Evolutionary conservation across 2,888 invertebrate genomes (phyloP), one percentile per base, ranked within the genome.

Genomic region (Helobdella robusta): DNA sequence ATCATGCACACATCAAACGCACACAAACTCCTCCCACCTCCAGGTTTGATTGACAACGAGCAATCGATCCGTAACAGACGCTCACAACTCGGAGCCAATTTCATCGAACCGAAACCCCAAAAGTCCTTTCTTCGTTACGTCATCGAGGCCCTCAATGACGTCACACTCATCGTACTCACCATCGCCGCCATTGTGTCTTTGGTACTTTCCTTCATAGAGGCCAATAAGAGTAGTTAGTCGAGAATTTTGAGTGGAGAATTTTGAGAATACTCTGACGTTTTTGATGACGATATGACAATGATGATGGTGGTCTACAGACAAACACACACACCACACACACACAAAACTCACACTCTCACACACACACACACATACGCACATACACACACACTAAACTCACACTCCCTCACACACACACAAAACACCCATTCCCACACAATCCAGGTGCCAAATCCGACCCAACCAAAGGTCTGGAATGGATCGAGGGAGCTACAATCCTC

Each of bases 381-480:
- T n/a, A n/a, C n/a, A n/a, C n/a, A n/a, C n/a, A n/a, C n/a, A n/a
- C n/a, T n/a, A n/a, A n/a, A n/a, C n/a, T n/a, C n/a, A n/a, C n/a
- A n/a, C n/a, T n/a, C n/a, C n/a, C n/a, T n/a, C n/a, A n/a, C n/a
- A n/a, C n/a, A n/a, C n/a, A n/a, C n/a, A n/a, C n/a, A n/a, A n/a
- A n/a, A n/a, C n/a, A n/a, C n/a, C n/a, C n/a, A n/a, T n/a, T n/a
- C n/a, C n/a, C n/a, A n/a, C n/a, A n/a, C n/a, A n/a, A n/a, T n/a
- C n/a, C n/a, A n/a, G n/a, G n/a, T n/a, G n/a, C n/a, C n/a, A n/a
- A n/a, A n/a, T n/a, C n/a, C 1, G 65, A 65, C 34, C 65, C 65
- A 15, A 59, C 65, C n/a, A 65, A 59, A 32, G 65, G 59, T n/a
- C 58, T 65, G 48, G 65, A 65, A 44, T 65, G 65, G 65, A 65